These are phyloP conservation scores for Drosophila navojoa DNA, from an alignment of 1,140 invertebrate species.

Conservation along the genomic window DNA sequence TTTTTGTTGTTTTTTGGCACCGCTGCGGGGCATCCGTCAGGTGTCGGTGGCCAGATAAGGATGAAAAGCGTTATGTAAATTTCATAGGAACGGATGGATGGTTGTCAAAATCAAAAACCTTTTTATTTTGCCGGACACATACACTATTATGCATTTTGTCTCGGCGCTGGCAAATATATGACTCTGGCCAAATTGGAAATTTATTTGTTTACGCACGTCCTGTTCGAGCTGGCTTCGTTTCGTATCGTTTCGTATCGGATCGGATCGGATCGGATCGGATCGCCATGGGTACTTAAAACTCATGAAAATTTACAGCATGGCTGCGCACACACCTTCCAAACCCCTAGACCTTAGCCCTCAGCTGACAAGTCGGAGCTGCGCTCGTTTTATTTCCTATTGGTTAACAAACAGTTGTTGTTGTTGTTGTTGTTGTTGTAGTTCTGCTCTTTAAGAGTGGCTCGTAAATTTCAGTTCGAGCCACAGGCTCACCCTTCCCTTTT, in stretches of 20 bases:
- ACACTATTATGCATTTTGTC: conserved; percentile 21
- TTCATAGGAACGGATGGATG: conserved; percentile 61
- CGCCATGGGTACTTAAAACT: conserved; percentile 65
- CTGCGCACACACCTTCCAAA: conserved; percentile 39
- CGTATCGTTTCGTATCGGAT: conserved; percentile 7
- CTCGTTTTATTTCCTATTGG: conserved; percentile 63
- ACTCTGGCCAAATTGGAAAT: conserved; percentile 79
- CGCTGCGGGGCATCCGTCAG: conserved; percentile 70
- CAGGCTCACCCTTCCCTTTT: conserved; percentile 51
- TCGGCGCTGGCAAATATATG: conserved; percentile 67
- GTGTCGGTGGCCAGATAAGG: conserved; percentile 68
- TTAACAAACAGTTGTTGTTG: conserved; percentile 35
- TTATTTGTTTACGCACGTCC: conserved; percentile 78
- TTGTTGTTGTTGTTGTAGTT: conserved; percentile 54
- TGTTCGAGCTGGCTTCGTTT: conserved; percentile 11
- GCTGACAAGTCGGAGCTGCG: conserved; percentile 56
- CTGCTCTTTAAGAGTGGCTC: conserved; percentile 55
- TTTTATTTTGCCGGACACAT: conserved; percentile 21
- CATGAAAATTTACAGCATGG: conserved; percentile 82
- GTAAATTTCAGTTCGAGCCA: conserved; percentile 70
- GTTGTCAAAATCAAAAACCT: conserved; percentile 61
- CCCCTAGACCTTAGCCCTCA: conserved; percentile 1
- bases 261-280: conserved; percentile 8
- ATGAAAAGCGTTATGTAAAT: conserved; percentile 81
- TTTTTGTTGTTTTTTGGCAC: conserved; percentile 55